Percentiles rank a stretch among this genome's conserved stretches.
Evolutionary conservation across 2,888 invertebrate species (phyloP).

Genomic region (Acleris cristana): DNA sequence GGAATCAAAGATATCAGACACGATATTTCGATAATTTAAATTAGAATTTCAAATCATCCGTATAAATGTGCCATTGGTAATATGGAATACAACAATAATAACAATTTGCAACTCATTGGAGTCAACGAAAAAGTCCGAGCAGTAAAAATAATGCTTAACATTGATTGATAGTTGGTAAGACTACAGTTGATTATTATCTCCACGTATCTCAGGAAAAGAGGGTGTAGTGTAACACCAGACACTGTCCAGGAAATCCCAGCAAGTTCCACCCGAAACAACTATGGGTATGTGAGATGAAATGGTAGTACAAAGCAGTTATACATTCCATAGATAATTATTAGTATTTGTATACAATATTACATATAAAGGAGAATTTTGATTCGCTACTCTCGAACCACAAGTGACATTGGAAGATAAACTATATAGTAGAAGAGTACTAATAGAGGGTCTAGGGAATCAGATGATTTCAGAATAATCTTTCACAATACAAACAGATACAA

Average conservation of each 20-base stretch:
- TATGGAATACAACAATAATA: neutral
- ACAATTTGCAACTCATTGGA: neutral
- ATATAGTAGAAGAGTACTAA: slow-evolving; percentile 21
- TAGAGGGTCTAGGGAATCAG: slow-evolving; percentile 14
- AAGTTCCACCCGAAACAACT: slow-evolving; percentile 60
- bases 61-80: neutral
- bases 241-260: slow-evolving; percentile 69
- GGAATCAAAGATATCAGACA: no score
- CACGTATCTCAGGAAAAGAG: slow-evolving; percentile 1
- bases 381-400: slow-evolving; percentile 38
- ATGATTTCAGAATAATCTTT: slow-evolving; percentile 1
- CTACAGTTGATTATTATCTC: slow-evolving; percentile 1
- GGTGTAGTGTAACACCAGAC: slow-evolving; percentile 34
- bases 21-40: neutral
- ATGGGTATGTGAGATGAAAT: slow-evolving; percentile 54
- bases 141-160: no score
- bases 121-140: no score
- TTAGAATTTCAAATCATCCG: neutral
- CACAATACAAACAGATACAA: slow-evolving; percentile 5
- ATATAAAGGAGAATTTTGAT: slow-evolving; percentile 38
- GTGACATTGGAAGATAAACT: slow-evolving; percentile 36
- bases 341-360: slow-evolving; percentile 35
- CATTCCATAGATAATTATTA: slow-evolving; percentile 50
- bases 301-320: slow-evolving; percentile 77
- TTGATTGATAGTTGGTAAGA: no score